Base-by-base conservation (phyloP, 2,888 invertebrate genomes). In the Hydriomena furcata region DNA sequence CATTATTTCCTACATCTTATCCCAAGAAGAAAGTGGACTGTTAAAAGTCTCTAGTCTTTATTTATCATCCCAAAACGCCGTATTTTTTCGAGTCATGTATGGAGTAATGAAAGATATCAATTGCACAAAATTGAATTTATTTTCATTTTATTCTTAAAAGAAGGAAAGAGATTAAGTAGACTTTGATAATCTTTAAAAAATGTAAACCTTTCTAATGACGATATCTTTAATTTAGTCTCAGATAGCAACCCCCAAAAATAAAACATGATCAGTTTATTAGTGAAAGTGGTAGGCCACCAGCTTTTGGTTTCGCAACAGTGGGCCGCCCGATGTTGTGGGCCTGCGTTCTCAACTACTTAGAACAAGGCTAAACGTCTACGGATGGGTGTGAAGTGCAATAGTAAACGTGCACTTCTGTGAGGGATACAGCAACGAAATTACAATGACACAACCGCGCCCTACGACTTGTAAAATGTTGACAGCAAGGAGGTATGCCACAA, bases 231-330 rank as follows among this genome's bases (percentile, higher is more conserved):
- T 27, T 10, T 8, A 10, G 10, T 10, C 10, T 27, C 8, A 10
- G 0, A 10, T 27, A 5, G 8, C 4, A 8, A 8, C 27, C 17
- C 17, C 17, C 17, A 17, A 17, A 17, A 17, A 17, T 2, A 17
- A 17, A 17, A 17, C 17, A 17, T 17, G n/a, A n/a, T n/a, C n/a
- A n/a, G n/a, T n/a, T n/a, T n/a, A n/a, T 24, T 24, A 17, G 7
- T 25, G 37, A 49, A 27, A 17, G 34, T 41, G 40, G 32, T 50
- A 43, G 55, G 56, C 58, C 72, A 74, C 78, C 77, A 79, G 80
- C 82, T 82, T 80, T 79, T 79, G 82, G 80, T 79, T 76, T 62
- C 68, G 62, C 66, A 62, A 59, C 58, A 55, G 51, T 45, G 55
- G 53, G 47, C 49, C 45, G 12, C 42, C 30, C 31, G 12, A 17